A percentile compares a stretch with the other conserved stretches of the same genome.
These are phyloP conservation scores for Brachionus koreanus DNA, from an alignment of 1,140 invertebrate species.

Conservation along the genomic window DNA sequence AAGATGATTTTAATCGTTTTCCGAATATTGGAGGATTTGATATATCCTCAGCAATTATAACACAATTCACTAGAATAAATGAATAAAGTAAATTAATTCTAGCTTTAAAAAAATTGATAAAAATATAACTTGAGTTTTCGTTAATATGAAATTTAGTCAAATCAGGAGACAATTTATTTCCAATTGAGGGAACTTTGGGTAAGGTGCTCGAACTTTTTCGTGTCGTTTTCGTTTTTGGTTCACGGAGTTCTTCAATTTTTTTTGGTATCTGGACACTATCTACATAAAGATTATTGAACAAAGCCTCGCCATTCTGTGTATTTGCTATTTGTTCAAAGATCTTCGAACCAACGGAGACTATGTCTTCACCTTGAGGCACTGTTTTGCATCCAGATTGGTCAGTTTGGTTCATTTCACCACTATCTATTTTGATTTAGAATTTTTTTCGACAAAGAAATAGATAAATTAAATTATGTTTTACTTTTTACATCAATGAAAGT, in stretches of 20 bases:
- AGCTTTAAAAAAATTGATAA: not conserved
- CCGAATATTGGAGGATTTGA: constrained; percentile 13
- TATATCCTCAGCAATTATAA: constrained; percentile 31
- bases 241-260: not conserved
- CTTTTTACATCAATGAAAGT: not conserved
- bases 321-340: not conserved
- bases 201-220: not conserved
- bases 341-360: not conserved
- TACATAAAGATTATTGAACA: not conserved
- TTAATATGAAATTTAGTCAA: not conserved
- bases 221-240: not conserved
- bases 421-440: not conserved
- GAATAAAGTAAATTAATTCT: not conserved
- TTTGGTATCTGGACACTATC: not conserved
- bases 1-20: not conserved
- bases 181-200: not conserved
- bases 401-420: not conserved
- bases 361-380: not conserved
- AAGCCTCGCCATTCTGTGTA: not conserved
- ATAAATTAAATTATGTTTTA: not conserved
- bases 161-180: not conserved
- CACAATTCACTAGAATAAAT: constrained; percentile 19
- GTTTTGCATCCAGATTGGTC: not conserved
- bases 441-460: too few species aligned
- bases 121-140: constrained; percentile 32